phyloP scores from a whole-genome alignment of 2,113 vertebrate species.

The Chaetodon trifascialis region DNA sequence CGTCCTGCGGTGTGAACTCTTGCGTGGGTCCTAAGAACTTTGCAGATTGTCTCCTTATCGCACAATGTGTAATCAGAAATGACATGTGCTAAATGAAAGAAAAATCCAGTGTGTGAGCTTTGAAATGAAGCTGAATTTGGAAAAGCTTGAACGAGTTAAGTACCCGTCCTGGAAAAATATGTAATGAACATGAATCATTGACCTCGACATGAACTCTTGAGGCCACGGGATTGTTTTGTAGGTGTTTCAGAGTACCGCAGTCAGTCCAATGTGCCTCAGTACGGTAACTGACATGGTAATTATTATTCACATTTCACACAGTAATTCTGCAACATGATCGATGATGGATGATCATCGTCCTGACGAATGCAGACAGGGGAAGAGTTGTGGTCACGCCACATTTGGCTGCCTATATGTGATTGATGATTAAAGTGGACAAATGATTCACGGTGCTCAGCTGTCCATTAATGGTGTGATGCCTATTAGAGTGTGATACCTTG shows the following conservation, averaged over 20 bases:
- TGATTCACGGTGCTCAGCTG: slow-evolving; percentile 79
- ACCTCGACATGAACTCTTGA: slow-evolving; percentile 11
- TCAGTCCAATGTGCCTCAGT: background rate
- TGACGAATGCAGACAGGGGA: slow-evolving; percentile 56
- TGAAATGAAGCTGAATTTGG: slow-evolving; percentile 8
- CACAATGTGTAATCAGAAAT: slow-evolving; percentile 20
- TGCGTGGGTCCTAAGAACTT: background rate
- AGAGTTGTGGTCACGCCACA: slow-evolving; percentile 60
- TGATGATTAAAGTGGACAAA: slow-evolving; percentile 71
- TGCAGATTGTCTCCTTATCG: background rate
- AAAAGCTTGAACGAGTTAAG: background rate
- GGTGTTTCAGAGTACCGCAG: slow-evolving; percentile 6
- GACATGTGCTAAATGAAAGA: background rate
- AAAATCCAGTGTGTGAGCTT: background rate
- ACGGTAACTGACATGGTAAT: slow-evolving; percentile 42
- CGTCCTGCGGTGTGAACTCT: background rate
- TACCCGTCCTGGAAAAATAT: background rate
- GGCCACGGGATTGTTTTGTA: slow-evolving; percentile 1
- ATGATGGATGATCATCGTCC: slow-evolving; percentile 54
- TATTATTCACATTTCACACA: slow-evolving; percentile 50
- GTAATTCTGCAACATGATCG: slow-evolving; percentile 45
- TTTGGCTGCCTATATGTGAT: slow-evolving; percentile 62
- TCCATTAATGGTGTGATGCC: slow-evolving; percentile 72
- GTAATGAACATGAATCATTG: slow-evolving; percentile 26
- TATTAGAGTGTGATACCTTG: slow-evolving; percentile 66